phyloP scores from a whole-genome alignment of 2,113 vertebrate genomes.

The Ursus arctos region DNA sequence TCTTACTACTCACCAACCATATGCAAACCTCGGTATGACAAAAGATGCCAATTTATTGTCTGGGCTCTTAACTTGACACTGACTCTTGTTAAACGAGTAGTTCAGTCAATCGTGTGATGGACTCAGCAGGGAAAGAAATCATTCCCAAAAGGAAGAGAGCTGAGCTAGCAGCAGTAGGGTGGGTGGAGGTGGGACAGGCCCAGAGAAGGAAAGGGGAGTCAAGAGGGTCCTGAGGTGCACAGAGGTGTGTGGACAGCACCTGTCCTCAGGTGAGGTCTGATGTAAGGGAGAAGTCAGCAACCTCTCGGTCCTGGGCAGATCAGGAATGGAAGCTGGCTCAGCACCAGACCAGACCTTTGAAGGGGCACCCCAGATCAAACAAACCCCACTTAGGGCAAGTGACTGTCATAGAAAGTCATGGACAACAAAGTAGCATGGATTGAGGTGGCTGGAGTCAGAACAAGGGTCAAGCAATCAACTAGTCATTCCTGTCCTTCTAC shows the following conservation, averaged over 20 bases:
- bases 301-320: background rate
- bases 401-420: background rate
- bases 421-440: background rate
- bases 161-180: background rate
- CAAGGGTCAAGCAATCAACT: background rate
- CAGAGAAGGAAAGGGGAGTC: background rate
- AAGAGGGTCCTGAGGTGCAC: background rate
- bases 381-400: background rate
- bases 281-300: background rate
- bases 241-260: rapidly evolving
- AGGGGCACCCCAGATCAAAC: background rate
- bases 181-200: background rate
- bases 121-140: background rate
- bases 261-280: background rate
- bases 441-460: background rate
- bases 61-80: background rate
- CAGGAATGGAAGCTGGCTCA: background rate
- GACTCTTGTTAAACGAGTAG: background rate
- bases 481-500: background rate
- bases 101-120: background rate
- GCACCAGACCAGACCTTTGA: background rate
- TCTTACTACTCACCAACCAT: background rate
- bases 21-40: background rate
- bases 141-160: background rate
- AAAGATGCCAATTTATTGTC: background rate